Base-by-base conservation (phyloP, 2,888 invertebrate species). In the Netelia melanura region DNA sequence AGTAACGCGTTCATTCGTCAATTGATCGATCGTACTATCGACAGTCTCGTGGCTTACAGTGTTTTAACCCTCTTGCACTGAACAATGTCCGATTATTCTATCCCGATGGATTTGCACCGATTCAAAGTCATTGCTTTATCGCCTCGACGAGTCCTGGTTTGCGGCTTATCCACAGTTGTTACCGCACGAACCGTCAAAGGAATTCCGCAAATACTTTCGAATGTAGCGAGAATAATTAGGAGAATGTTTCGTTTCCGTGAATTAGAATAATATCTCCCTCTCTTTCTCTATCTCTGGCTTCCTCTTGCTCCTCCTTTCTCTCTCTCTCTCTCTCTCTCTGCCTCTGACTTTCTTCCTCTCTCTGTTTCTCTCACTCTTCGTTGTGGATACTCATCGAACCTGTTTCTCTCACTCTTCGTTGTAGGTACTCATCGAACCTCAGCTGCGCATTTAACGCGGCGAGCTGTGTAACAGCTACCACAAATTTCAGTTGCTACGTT, bases 191-290 rank as follows among this genome's bases (percentile, higher is more conserved):
- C 70, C 52, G 56, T 68, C 68, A 81, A 74, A 80, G 76, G 81
- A 77, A 84, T 81, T 72, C 74, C 81, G 10, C 81, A 58, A 74
- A 78, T 56, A 70, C 64, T 78, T 72, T 68, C 68, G 54, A 54
- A 25, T 74, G n/a, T 68, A 78, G 70, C 48, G 76, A 52, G 71
- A 81, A 84, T 70, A 78, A 84, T 84, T 70, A 70, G 62, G 21
- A 48, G 68, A 78, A 68, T 68, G 78, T 83, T 83, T 44, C 70
- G 43, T 71, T 71, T 38, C 44, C 21, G 21, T 9, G 58, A 64
- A 38, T 64, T 43, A 14, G 38, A 38, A 43, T 77, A 30, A 38
- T n/a, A 14, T 48, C 75, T 17, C 54, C 17, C 52, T 43, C 43
- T 54, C 54, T 38, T 11, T 44, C 44, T 25, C 65, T n/a, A 1